Percentiles rank a stretch among this genome's conserved stretches.
These are phyloP conservation scores for Hartigia nigra DNA, from an alignment of 2,888 invertebrate genomes.

Conservation along the genomic window DNA sequence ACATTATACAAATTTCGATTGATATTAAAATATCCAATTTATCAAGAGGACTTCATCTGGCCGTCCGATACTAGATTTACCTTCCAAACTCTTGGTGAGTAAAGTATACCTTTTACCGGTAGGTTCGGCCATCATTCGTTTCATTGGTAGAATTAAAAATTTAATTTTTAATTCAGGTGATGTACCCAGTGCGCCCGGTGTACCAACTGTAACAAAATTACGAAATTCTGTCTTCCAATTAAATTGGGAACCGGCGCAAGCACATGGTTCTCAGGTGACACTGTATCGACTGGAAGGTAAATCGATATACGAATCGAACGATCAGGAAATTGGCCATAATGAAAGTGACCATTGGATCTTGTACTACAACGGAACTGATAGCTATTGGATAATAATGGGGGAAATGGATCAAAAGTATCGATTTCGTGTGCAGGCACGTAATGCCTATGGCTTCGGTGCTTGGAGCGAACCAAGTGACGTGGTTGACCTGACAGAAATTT, in stretches of 20 bases:
- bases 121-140: background rate
- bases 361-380: conserved; percentile 83
- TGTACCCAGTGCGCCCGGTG: conserved; percentile 82
- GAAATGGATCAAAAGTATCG: conserved; percentile 71
- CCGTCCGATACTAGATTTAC: conserved; percentile 77
- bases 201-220: conserved; percentile 79
- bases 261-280: conserved; percentile 80
- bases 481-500: conserved; percentile 69
- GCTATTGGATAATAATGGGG: conserved; percentile 81
- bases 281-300: conserved; percentile 82
- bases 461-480: conserved; percentile 77
- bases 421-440: conserved; percentile 83
- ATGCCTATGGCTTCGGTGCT: conserved; percentile 85
- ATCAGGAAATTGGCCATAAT: conserved; percentile 35
- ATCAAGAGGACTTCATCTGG: conserved; percentile 75
- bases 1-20: conserved; percentile 83
- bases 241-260: conserved; percentile 82
- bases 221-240: conserved; percentile 81
- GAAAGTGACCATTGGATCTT: conserved; percentile 68
- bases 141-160: background rate
- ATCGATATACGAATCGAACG: conserved; percentile 52
- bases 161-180: conserved; percentile 70
- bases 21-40: conserved; percentile 72
- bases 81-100: conserved; percentile 80
- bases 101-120: background rate